These are phyloP conservation scores for Drosophila dives DNA, from an alignment of 2,888 invertebrate species.

Conservation along the genomic window DNA sequence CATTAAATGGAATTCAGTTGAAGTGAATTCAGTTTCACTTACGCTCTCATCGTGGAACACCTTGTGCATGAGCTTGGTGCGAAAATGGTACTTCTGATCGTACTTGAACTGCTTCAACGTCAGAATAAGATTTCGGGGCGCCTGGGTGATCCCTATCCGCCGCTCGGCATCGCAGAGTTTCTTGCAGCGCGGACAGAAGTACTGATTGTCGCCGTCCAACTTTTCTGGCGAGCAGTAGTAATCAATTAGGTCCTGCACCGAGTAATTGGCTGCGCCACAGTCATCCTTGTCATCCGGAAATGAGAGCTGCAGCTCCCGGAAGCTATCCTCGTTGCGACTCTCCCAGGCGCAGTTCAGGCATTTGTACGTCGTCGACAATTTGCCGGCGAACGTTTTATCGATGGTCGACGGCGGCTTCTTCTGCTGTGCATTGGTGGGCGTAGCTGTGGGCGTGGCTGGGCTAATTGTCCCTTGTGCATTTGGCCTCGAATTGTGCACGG, in stretches of 20 bases:
- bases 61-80: slow-evolving; percentile 92
- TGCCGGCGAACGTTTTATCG: slow-evolving; percentile 91
- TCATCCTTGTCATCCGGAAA: slow-evolving; percentile 87
- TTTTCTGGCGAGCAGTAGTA: slow-evolving; percentile 92
- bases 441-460: slow-evolving; percentile 46
- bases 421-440: slow-evolving; percentile 42
- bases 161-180: slow-evolving; percentile 91
- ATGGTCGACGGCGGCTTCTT: slow-evolving; percentile 78
- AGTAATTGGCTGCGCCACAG: slow-evolving; percentile 85
- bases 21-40: slow-evolving; percentile 25
- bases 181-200: slow-evolving; percentile 91
- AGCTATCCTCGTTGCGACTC: slow-evolving; percentile 91
- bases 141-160: slow-evolving; percentile 88
- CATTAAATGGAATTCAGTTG: not conserved
- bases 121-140: slow-evolving; percentile 91
- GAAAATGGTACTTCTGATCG: slow-evolving; percentile 89
- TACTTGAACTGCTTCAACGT: slow-evolving; percentile 93
- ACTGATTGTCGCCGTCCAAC: slow-evolving; percentile 92
- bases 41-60: slow-evolving; percentile 87
- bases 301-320: slow-evolving; percentile 92
- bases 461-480: slow-evolving; percentile 18
- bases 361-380: slow-evolving; percentile 89
- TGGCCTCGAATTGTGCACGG: slow-evolving; percentile 28
- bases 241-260: slow-evolving; percentile 91
- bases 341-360: slow-evolving; percentile 90